phyloP scores from a whole-genome alignment of 1,140 invertebrate genomes.

The Macrocentrus cingulum region DNA sequence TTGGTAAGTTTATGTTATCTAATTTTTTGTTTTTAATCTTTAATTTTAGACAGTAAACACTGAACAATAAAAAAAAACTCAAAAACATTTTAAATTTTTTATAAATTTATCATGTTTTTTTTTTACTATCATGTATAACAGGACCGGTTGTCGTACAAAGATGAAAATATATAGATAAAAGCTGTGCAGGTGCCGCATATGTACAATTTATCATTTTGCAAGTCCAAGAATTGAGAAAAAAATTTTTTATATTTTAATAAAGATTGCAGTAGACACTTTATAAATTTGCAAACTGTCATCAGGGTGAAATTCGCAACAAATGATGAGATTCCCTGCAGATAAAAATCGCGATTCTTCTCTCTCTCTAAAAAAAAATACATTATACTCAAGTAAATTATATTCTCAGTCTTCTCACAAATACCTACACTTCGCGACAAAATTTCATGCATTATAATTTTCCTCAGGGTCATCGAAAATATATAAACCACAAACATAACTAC shows the following conservation, averaged over 20 bases:
- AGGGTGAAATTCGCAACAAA: neutral
- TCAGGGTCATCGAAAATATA: too few species aligned
- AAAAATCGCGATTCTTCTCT: neutral
- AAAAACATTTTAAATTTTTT: too few species aligned
- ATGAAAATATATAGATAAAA: constrained; percentile 13
- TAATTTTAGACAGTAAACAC: too few species aligned
- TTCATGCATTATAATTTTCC: neutral
- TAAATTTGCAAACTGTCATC: neutral
- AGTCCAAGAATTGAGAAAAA: neutral
- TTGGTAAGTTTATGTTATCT: too few species aligned
- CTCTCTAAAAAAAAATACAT: too few species aligned
- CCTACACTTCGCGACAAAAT: neutral
- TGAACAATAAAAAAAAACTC: too few species aligned
- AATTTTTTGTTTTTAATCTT: too few species aligned
- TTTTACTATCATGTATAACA: too few species aligned
- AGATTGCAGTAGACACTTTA: neutral
- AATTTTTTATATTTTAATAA: neutral
- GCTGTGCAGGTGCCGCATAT: too few species aligned
- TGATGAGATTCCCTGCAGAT: neutral
- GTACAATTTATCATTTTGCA: neutral
- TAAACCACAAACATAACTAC: too few species aligned
- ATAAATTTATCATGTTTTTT: too few species aligned
- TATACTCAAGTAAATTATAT: neutral
- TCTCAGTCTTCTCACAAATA: neutral
- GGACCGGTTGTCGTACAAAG: constrained; percentile 15